Base-by-base conservation (phyloP, 2,113 vertebrate genomes). In the Oreochromis niloticus region DNA sequence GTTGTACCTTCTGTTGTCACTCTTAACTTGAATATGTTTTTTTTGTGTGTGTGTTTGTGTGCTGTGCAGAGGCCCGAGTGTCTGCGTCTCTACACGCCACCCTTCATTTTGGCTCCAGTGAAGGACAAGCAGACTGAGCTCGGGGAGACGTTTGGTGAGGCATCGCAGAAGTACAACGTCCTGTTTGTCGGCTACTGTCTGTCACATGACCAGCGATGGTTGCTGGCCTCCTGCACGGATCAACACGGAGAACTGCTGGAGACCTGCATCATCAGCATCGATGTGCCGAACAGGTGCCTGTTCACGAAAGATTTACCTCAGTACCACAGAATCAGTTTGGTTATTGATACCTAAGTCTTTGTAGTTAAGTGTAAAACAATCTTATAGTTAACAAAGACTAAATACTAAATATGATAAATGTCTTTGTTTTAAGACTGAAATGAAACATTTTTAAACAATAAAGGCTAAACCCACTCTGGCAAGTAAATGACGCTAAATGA, bases 101-200 rank as follows among this genome's bases (percentile, higher is more conserved):
- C 98, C 55, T 99, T 99, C 94, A 98, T 99, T 90, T 92, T 99
- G 97, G 98, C 98, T 80, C 98, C 98, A 4, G 97, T 99, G 41
- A 99, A 99, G 93, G 98, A 99, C 96, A 99, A 99, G 93, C 98
- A 99, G 86, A 99, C 98, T 2, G 98, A 99, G 90, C 96, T 99
- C 39, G 98, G 98, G 87, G 98, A 99, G 94, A 99, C 98, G 1
- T 99, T 99, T 91, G 98, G 98, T 41, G 98, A 99, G 95, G 98
- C 98, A 27, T 97, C 98, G 19, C 98, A 99, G 95, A 99, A 99
- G 90, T 99, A 99, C 79, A 99, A 99, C 11, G 97, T 99, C 84
- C 97, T 99, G 92, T 99, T 99, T 85, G 98, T 99, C 9, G 98
- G 98, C 87, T 99, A 99, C 96, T 99, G 98, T 94, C 96, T 99